phyloP scores from a whole-genome alignment of 2,797 vertebrate genomes.

The Fratercula arctica region DNA sequence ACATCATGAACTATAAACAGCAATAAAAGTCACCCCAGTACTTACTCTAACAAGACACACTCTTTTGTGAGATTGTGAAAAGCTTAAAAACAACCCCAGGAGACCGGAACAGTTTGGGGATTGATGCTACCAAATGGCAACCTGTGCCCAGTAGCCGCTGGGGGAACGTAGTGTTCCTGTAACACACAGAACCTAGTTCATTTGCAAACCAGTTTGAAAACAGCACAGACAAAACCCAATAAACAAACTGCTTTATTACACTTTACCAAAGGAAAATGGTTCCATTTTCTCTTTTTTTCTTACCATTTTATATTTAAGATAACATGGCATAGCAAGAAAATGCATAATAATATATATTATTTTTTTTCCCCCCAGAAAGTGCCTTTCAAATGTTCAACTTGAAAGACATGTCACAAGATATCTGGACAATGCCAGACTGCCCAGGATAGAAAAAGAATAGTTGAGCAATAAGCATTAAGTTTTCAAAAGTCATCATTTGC shows the following conservation, averaged over 20 bases:
- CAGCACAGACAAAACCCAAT: background rate
- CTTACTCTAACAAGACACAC: background rate
- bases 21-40: background rate
- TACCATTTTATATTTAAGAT: background rate
- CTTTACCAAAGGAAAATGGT: background rate
- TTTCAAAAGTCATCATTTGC: conserved; percentile 20
- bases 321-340: background rate
- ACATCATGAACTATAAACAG: background rate
- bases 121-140: background rate
- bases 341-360: background rate
- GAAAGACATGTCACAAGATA: background rate
- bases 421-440: background rate
- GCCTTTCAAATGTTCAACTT: background rate
- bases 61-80: background rate
- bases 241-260: background rate
- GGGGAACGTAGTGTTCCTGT: background rate
- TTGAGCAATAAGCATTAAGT: conserved; percentile 15
- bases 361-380: background rate
- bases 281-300: background rate
- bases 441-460: background rate
- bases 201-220: background rate
- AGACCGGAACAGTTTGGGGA: background rate
- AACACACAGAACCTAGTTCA: background rate
- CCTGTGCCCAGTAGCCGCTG: background rate
- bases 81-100: background rate